Base-by-base conservation (phyloP, 2,888 invertebrate species). In the Campoplex capitator region DNA sequence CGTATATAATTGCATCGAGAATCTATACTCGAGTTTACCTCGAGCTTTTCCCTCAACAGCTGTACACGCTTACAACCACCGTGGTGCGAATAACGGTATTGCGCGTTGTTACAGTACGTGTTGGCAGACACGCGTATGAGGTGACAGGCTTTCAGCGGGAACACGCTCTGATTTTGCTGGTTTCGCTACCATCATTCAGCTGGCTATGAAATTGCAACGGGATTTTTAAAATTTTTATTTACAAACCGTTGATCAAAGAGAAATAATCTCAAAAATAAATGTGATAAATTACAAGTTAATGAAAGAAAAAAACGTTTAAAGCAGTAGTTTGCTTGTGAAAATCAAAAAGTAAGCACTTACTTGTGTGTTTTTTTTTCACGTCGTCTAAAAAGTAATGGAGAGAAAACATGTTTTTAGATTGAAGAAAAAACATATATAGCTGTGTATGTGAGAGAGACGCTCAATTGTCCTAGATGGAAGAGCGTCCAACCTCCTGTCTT, bases 1-100 rank as follows among this genome's bases (percentile, higher is more conserved):
- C 88, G 90, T 90, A 91, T 92, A 91, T 93, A 93, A 93, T 93
- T 93, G 92, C 92, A 90, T 88, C 89, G 89, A 87, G 89, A 11
- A 83, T 75, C 51, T 68, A 75, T 56, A n/a, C 67, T 42, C 56
- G 28, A 23, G 75, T 65, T 74, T 23, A 74, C 38, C 48, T 76
- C 82, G 35, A 16, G 76, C 32, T 75, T 54, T 74, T 54, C 67
- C n/a, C 54, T 62, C 42, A 67, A 65, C 73, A 48, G 16, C 54
- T 42, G 18, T 42, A 67, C 23, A 23, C 8, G 28, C 51, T 54
- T 35, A 35, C 48, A 54, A 54, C 48, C 28, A 54, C 51, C 28
- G 35, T 35, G 54, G 54, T 54, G 54, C 18, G 35, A 45, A 70
- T 70, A 70, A 70, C 70, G 38, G 23, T 91, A 91, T 58, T 58